Evolutionary conservation across 1,140 invertebrate species (phyloP).

Genomic region (Drosophila tropicalis): DNA sequence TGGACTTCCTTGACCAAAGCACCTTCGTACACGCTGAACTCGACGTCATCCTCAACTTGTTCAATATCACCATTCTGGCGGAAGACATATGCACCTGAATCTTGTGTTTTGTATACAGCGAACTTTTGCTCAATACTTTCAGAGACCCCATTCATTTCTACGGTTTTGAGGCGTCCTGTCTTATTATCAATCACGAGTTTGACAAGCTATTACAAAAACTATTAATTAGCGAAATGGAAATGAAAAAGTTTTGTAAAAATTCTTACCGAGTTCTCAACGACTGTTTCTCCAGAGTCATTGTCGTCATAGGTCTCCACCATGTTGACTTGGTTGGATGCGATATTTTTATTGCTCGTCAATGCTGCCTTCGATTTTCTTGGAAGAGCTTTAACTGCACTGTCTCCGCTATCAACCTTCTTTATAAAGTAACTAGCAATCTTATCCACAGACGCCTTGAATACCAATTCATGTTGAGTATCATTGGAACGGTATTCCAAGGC

Average conservation of each 20-base stretch:
- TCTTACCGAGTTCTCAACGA: conserved; percentile 59
- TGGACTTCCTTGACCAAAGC: conserved; percentile 92
- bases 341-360: neutral
- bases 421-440: conserved; percentile 56
- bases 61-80: conserved; percentile 86
- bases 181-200: conserved; percentile 46
- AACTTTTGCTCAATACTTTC: conserved; percentile 86
- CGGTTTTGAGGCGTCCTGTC: conserved; percentile 84
- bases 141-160: conserved; percentile 84
- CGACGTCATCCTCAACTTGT: conserved; percentile 84
- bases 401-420: conserved; percentile 12
- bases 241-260: neutral
- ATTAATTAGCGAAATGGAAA: no score
- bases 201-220: conserved; percentile 34
- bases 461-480: conserved; percentile 86
- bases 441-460: conserved; percentile 85
- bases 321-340: neutral
- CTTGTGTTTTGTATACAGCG: conserved; percentile 89
- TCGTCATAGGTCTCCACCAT: neutral
- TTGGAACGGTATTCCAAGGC: conserved; percentile 87
- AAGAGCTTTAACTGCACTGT: conserved; percentile 3
- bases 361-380: neutral
- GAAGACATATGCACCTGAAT: conserved; percentile 95
- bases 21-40: conserved; percentile 85
- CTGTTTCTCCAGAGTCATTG: conserved; percentile 23